Conservation (phyloP, 2,113 vertebrate genomes). For the Passerina amoena region DNA sequence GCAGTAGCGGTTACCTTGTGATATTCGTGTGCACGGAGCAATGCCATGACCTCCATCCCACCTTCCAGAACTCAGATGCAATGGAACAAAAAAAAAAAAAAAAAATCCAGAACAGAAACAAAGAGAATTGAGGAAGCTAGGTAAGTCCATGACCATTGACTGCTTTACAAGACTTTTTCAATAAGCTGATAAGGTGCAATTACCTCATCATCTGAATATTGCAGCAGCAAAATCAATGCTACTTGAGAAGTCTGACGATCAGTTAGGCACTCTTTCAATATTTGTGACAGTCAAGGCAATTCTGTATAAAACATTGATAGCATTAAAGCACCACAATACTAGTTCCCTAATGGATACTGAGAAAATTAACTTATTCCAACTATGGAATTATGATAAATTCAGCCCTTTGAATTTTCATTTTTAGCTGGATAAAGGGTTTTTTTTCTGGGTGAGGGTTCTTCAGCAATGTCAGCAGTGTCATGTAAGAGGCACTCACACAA, state of each 20-base stretch:
- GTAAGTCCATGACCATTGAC: conserved; percentile 9
- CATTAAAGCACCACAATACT: conserved; percentile 54
- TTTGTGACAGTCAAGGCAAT: conserved; percentile 67
- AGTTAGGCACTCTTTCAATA: conserved; percentile 57
- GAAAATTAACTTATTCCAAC: conserved; percentile 11
- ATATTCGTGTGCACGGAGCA: neutral
- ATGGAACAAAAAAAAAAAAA: fast-evolving
- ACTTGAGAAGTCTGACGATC: conserved; percentile 71
- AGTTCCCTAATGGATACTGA: conserved; percentile 25
- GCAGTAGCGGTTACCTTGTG: neutral
- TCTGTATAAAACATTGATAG: conserved; percentile 57
- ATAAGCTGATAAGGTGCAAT: conserved; percentile 66
- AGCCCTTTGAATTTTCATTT: conserved; percentile 1
- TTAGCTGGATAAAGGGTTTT: neutral
- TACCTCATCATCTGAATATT: conserved; percentile 73
- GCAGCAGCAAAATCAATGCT: conserved; percentile 72
- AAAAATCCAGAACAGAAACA: neutral
- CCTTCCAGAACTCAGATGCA: neutral
- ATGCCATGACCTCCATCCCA: neutral
- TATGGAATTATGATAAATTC: conserved; percentile 51
- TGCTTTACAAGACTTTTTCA: conserved; percentile 66
- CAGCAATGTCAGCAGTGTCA: neutral
- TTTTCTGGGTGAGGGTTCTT: conserved; percentile 8
- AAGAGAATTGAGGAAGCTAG: neutral
- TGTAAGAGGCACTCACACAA: neutral